These are phyloP conservation scores for Aphidius colemani DNA, from an alignment of 2,888 invertebrate genomes.

Conservation along the genomic window DNA sequence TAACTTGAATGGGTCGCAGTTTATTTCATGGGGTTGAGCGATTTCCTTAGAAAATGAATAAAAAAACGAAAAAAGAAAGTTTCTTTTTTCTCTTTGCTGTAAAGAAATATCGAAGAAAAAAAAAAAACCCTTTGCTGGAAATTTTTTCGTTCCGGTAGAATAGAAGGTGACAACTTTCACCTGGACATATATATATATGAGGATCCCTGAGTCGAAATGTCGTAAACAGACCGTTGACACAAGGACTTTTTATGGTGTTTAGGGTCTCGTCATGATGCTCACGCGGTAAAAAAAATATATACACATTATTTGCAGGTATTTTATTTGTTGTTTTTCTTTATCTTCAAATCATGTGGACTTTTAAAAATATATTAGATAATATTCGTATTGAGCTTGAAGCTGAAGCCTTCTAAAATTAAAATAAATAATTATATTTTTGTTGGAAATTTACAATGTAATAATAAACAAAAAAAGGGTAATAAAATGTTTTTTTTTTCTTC, in stretches of 20 bases:
- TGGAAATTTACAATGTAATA: background rate
- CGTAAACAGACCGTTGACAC: constrained; percentile 46
- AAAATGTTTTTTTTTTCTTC: constrained; percentile 21
- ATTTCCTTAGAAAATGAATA: constrained; percentile 27
- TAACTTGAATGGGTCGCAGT: constrained; percentile 43
- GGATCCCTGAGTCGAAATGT: constrained; percentile 37
- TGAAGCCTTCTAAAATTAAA: no score
- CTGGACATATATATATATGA: constrained; percentile 14
- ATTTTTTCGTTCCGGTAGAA: constrained; percentile 2
- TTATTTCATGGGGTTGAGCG: constrained; percentile 56
- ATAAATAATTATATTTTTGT: no score
- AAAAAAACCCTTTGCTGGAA: constrained; percentile 48
- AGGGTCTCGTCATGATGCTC: constrained; percentile 40
- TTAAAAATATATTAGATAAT: background rate
- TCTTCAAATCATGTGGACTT: no score
- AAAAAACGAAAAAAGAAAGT: constrained; percentile 48
- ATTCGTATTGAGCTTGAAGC: constrained; percentile 28
- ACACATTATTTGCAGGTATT: no score
- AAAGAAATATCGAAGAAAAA: constrained; percentile 21
- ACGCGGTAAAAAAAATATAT: constrained; percentile 9
- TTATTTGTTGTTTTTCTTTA: no score
- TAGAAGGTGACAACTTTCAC: constrained; percentile 20
- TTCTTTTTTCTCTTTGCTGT: constrained; percentile 26
- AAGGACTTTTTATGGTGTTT: constrained; percentile 54
- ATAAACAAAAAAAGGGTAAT: background rate